phyloP scores from a whole-genome alignment of 2,797 vertebrate genomes.

The Malurus splendens region DNA sequence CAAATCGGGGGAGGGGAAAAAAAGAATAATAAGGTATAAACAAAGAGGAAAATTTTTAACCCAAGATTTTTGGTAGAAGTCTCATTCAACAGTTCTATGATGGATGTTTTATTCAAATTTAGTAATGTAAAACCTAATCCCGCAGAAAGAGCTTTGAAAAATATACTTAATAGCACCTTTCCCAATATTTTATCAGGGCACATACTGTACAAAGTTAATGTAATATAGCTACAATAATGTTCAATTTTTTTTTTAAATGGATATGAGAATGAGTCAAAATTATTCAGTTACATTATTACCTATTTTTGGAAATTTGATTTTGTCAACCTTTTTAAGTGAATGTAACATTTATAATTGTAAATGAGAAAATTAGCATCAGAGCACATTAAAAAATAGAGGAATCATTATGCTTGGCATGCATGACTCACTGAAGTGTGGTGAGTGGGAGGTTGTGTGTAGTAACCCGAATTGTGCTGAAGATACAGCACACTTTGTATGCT shows the following conservation, averaged over 20 bases:
- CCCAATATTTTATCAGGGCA: neutral
- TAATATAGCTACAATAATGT: neutral
- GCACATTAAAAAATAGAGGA: neutral
- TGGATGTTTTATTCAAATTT: neutral
- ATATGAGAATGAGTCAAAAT: neutral
- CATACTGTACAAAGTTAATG: neutral
- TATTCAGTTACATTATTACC: neutral
- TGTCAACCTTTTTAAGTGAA: neutral
- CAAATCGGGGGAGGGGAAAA: neutral
- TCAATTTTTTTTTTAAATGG: neutral
- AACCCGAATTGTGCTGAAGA: slow-evolving; percentile 3
- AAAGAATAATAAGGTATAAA: neutral
- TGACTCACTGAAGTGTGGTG: neutral
- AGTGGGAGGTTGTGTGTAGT: slow-evolving; percentile 49
- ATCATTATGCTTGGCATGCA: neutral
- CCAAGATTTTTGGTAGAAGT: neutral
- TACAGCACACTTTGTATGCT: neutral
- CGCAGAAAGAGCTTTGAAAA: neutral
- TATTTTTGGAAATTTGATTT: neutral
- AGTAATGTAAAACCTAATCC: neutral
- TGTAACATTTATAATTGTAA: slow-evolving; percentile 22
- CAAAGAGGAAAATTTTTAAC: neutral
- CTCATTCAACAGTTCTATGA: neutral
- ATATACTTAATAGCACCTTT: neutral
- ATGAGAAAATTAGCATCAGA: slow-evolving; percentile 24